Conservation (phyloP, 2,888 invertebrate genomes). For the Isoperla grammatica region DNA sequence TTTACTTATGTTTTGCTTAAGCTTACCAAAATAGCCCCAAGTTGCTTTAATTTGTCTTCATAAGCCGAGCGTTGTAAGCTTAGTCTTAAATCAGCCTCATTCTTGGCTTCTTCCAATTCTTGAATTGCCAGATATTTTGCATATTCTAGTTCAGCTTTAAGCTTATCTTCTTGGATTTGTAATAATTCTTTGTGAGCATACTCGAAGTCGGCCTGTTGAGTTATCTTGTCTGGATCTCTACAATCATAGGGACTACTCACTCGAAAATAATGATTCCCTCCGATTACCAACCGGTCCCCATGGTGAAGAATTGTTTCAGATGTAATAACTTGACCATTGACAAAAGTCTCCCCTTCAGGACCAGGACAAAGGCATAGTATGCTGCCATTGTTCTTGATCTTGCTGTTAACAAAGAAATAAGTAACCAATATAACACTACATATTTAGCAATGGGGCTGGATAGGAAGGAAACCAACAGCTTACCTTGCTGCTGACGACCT, state of each 20-base stretch:
- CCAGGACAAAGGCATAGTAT: slow-evolving; percentile 46
- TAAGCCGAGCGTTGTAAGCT: slow-evolving; percentile 40
- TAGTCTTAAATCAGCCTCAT: slow-evolving; percentile 37
- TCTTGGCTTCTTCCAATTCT: slow-evolving; percentile 26
- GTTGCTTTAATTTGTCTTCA: slow-evolving; percentile 40
- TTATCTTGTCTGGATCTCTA: slow-evolving; percentile 37
- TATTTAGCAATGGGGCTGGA: no score
- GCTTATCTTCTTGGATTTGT: slow-evolving; percentile 24
- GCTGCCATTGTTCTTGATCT: slow-evolving; percentile 47
- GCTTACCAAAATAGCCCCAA: slow-evolving; percentile 35
- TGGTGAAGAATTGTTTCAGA: slow-evolving; percentile 44
- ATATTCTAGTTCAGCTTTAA: slow-evolving; percentile 41
- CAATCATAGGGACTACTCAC: slow-evolving; percentile 47
- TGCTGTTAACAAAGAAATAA: slow-evolving; percentile 38
- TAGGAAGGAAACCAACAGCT: no score
- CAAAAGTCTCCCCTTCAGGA: slow-evolving; percentile 48
- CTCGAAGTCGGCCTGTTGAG: slow-evolving; percentile 44
- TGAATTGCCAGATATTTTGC: slow-evolving; percentile 38
- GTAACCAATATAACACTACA: no score
- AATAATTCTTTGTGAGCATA: slow-evolving; percentile 50
- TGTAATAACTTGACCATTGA: slow-evolving; percentile 50
- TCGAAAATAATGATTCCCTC: slow-evolving; percentile 53
- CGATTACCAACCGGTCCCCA: slow-evolving; percentile 53
- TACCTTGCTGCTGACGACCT: no score
- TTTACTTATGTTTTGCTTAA: not conserved